Evolutionary conservation across 2,888 invertebrate genomes (phyloP).

Genomic region (Lottia scabra): DNA sequence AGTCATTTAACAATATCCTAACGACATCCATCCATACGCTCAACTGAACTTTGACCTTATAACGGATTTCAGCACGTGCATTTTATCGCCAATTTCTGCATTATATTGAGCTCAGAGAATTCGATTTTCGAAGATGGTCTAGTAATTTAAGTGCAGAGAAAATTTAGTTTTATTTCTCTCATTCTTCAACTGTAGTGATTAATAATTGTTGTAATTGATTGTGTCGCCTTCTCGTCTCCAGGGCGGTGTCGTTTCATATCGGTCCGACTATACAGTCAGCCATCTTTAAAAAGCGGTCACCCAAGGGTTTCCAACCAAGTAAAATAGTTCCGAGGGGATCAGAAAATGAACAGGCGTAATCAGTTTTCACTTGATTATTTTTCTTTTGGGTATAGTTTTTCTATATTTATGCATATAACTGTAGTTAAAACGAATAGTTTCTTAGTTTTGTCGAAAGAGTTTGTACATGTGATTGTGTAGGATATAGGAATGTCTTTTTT

Average conservation of each 20-base stretch:
- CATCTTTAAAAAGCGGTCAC: slow-evolving; percentile 4
- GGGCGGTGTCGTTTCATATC: slow-evolving; percentile 14
- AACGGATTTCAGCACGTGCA: too few species aligned
- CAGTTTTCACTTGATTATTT: slow-evolving; percentile 20
- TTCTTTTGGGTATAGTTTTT: slow-evolving; percentile 21
- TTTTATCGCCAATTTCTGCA: too few species aligned
- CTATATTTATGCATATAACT: slow-evolving; percentile 24
- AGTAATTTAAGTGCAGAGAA: background rate
- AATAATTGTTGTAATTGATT: slow-evolving; percentile 22
- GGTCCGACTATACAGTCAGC: background rate
- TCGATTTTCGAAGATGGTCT: background rate
- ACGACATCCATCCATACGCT: too few species aligned
- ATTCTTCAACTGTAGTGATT: slow-evolving; percentile 13
- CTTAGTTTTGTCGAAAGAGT: too few species aligned
- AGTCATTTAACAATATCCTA: background rate
- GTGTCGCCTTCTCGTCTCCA: slow-evolving; percentile 17
- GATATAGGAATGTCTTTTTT: too few species aligned
- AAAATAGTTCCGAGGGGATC: slow-evolving; percentile 17
- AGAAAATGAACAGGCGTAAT: slow-evolving; percentile 9
- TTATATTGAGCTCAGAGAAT: too few species aligned
- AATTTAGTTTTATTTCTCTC: background rate
- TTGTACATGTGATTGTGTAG: too few species aligned
- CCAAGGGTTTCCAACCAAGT: background rate
- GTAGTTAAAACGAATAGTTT: background rate
- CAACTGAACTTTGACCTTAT: too few species aligned